phyloP scores from a whole-genome alignment of 2,888 invertebrate genomes.

The Diploptera punctata region DNA sequence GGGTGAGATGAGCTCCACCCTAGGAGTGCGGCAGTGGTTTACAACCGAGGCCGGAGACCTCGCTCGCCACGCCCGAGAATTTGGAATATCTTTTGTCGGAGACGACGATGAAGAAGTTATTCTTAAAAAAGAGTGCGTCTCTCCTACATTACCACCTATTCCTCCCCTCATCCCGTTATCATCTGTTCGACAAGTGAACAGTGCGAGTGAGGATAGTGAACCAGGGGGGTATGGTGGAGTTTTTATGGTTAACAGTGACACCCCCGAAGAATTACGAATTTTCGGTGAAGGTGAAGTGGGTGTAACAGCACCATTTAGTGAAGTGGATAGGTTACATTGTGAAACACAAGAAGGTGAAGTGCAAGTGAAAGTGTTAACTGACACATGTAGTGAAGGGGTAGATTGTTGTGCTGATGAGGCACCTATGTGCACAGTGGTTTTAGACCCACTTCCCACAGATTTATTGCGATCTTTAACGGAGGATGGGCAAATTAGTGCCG shows the following conservation, averaged over 20 bases:
- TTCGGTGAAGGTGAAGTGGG: constrained; percentile 32
- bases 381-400: constrained; percentile 13
- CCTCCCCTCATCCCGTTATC: constrained; percentile 38
- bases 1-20: constrained; percentile 41
- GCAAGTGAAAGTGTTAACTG: constrained; percentile 16
- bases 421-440: constrained; percentile 42
- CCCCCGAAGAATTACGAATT: constrained; percentile 26
- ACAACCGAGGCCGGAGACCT: constrained; percentile 29
- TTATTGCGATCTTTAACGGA: constrained; percentile 42
- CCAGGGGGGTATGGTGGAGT: constrained; percentile 35
- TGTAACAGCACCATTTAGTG: constrained; percentile 13
- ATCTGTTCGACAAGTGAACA: background rate
- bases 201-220: constrained; percentile 6
- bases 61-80: constrained; percentile 41
- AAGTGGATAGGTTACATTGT: background rate
- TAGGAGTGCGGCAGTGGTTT: constrained; percentile 42
- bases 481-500: constrained; percentile 33
- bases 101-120: constrained; percentile 34
- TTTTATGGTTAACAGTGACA: constrained; percentile 37
- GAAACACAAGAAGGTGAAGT: background rate
- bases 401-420: constrained; percentile 47
- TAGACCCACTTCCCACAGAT: constrained; percentile 42
- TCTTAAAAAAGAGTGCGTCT: constrained; percentile 33
- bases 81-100: constrained; percentile 42
- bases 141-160: constrained; percentile 26